A percentile compares a stretch with the other conserved stretches of the same genome.
Evolutionary conservation across 2,888 invertebrate species (phyloP).

Genomic region (Hyppa rectilinea): DNA sequence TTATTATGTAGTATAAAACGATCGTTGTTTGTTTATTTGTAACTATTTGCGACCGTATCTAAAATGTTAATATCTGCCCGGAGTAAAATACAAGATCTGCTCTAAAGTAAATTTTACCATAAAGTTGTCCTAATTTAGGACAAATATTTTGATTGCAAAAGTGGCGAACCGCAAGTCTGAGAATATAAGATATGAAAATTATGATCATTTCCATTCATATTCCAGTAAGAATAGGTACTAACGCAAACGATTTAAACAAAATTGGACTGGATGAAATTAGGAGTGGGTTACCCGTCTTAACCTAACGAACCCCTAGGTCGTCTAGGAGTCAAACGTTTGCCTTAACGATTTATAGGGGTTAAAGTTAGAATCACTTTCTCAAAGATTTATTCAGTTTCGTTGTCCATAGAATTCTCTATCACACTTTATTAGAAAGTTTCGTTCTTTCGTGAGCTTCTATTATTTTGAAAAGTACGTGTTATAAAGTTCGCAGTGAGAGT

Average conservation of each 20-base stretch:
- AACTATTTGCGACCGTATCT: conserved; percentile 30
- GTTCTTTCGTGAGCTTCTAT: conserved; percentile 47
- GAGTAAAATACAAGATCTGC: conserved; percentile 39
- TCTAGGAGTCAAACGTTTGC: conserved; percentile 64
- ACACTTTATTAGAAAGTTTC: conserved; percentile 57
- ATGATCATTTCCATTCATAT: conserved; percentile 47
- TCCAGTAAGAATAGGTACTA: conserved; percentile 30
- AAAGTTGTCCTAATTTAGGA: conserved; percentile 49
- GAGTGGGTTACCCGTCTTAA: conserved; percentile 47
- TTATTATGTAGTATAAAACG: conserved; percentile 18
- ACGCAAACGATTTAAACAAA: conserved; percentile 40
- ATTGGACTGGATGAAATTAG: conserved; percentile 47
- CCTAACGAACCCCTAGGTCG: conserved; percentile 58
- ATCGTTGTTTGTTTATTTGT: conserved; percentile 22
- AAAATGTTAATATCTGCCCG: conserved; percentile 41
- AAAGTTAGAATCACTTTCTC: conserved; percentile 60
- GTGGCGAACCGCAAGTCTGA: conserved; percentile 31
- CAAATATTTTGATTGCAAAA: conserved; percentile 54
- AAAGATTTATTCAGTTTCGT: conserved; percentile 61
- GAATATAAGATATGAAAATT: conserved; percentile 46
- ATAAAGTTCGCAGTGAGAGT: conserved; percentile 47
- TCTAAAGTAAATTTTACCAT: conserved; percentile 40
- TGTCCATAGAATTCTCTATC: conserved; percentile 58
- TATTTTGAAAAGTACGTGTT: conserved; percentile 45
- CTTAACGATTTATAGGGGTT: conserved; percentile 63